Conservation (phyloP, 2,888 invertebrate genomes). For the Stomorhina lunata region DNA sequence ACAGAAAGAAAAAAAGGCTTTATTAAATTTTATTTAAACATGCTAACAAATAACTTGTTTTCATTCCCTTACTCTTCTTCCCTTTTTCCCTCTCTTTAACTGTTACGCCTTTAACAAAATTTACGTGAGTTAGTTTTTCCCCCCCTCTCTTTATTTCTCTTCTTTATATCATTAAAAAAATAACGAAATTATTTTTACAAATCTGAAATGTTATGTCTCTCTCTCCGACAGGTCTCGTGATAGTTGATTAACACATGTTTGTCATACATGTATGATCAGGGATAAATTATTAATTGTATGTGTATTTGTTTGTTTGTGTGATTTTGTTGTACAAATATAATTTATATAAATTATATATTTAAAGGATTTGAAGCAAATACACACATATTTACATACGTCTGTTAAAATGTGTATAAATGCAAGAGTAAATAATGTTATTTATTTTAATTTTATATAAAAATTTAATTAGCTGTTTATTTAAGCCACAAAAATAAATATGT, state of each 20-base stretch:
- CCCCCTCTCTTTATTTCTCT: neutral
- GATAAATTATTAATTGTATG: slow-evolving; percentile 31
- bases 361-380: too few relatives aligned
- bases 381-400: neutral
- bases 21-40: slow-evolving; percentile 30
- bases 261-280: too few relatives aligned
- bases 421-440: slow-evolving; percentile 26
- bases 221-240: neutral
- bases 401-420: neutral
- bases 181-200: slow-evolving; percentile 10
- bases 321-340: slow-evolving; percentile 2
- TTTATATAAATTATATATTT: neutral
- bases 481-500: neutral
- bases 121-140: too few relatives aligned
- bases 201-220: neutral
- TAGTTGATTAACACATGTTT: slow-evolving; percentile 37
- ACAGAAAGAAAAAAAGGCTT: neutral
- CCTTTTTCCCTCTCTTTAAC: too few relatives aligned
- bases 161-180: neutral
- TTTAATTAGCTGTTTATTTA: slow-evolving; percentile 35
- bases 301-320: too few relatives aligned
- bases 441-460: slow-evolving; percentile 29
- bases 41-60: neutral
- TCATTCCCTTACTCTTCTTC: neutral
- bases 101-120: too few relatives aligned